These are phyloP conservation scores for Campoletis sonorensis DNA, from an alignment of 1,140 invertebrate species.

Conservation along the genomic window DNA sequence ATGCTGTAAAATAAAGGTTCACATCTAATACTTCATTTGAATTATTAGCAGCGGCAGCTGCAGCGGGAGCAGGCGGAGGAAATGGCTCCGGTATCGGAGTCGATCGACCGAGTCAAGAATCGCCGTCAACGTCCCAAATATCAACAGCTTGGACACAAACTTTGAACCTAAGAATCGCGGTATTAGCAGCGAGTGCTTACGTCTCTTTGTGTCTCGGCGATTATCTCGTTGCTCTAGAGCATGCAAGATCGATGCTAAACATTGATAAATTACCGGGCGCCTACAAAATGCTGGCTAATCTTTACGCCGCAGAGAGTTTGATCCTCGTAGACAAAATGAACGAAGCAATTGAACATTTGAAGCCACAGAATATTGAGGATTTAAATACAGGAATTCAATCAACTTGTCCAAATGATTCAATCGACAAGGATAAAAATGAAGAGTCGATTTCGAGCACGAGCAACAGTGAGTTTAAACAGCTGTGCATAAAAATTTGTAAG, in stretches of 20 bases:
- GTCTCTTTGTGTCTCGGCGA: conserved; percentile 91
- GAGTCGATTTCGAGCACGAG: conserved; percentile 67
- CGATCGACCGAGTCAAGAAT: conserved; percentile 3
- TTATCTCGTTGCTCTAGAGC: conserved; percentile 86
- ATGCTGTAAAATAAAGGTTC: too few relatives aligned
- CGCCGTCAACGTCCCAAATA: conserved; percentile 56
- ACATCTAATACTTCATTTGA: background rate
- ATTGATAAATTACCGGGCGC: conserved; percentile 82
- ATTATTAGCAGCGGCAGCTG: background rate
- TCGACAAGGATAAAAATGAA: conserved; percentile 70
- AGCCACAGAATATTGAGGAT: conserved; percentile 85
- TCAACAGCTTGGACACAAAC: conserved; percentile 64
- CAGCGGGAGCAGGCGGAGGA: background rate
- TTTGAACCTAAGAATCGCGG: conserved; percentile 80
- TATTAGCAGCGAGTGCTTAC: conserved; percentile 89
- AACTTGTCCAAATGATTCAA: conserved; percentile 53
- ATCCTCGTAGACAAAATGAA: conserved; percentile 88
- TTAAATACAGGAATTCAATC: conserved; percentile 73
- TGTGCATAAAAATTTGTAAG: background rate
- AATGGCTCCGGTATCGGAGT: background rate
- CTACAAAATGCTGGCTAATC: conserved; percentile 87
- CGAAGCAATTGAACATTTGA: conserved; percentile 91
- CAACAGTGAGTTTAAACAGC: conserved; percentile 65
- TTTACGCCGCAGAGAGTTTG: conserved; percentile 94
- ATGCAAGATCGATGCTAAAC: conserved; percentile 83